These are phyloP conservation scores for Synodontis membranacea DNA, from an alignment of 2,113 vertebrate genomes.

Conservation along the genomic window DNA sequence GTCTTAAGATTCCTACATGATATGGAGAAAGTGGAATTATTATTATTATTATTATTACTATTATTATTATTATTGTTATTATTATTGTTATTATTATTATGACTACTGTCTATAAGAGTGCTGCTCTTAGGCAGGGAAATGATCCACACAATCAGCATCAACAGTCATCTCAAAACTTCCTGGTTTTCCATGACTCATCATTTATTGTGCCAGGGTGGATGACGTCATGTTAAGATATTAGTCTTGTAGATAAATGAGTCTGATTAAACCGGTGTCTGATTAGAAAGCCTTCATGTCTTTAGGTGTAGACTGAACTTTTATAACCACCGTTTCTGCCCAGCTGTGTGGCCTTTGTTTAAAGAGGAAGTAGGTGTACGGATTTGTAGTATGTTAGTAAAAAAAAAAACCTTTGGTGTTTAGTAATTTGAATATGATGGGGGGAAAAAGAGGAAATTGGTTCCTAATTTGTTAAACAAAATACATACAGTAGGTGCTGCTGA, in stretches of 20 bases:
- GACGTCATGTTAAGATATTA: neutral
- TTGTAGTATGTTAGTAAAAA: neutral
- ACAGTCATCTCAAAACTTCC: neutral
- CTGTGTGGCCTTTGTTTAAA: neutral
- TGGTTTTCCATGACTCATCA: constrained; percentile 35
- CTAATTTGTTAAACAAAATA: constrained; percentile 51
- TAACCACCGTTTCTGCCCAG: neutral
- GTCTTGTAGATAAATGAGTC: neutral
- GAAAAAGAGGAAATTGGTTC: constrained; percentile 11
- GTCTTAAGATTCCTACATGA: neutral
- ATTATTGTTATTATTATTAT: neutral
- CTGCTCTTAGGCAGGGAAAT: too few relatives aligned
- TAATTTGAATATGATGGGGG: constrained; percentile 1
- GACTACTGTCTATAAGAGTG: neutral
- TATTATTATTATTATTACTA: neutral
- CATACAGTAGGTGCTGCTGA: neutral
- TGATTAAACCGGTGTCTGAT: neutral
- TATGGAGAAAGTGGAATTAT: neutral
- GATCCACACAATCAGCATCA: neutral
- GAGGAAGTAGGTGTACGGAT: neutral
- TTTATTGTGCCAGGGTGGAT: neutral
- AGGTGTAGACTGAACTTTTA: neutral
- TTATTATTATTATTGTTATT: neutral
- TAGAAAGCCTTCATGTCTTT: neutral
- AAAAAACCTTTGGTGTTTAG: neutral